These are phyloP conservation scores for Danionella cerebrum DNA, from an alignment of 2,113 vertebrate genomes.

Conservation along the genomic window DNA sequence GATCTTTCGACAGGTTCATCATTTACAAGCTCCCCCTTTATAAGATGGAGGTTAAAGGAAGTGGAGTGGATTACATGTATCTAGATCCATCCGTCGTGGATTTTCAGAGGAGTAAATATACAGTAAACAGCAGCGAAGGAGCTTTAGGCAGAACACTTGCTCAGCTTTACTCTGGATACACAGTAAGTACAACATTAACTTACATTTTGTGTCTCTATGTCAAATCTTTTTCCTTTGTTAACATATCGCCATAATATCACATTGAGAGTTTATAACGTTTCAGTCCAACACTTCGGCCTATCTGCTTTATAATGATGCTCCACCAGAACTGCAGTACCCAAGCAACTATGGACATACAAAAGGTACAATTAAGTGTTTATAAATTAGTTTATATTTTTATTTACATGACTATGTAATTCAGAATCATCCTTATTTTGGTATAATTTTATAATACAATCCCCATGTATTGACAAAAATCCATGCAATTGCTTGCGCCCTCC, in stretches of 20 bases:
- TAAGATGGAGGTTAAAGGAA: constrained; percentile 49
- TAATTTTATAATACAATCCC: too few relatives aligned
- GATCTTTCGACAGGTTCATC: constrained; percentile 68
- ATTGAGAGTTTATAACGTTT: not conserved
- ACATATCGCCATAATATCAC: too few relatives aligned
- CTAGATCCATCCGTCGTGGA: constrained; percentile 66
- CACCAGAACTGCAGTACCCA: constrained; percentile 56
- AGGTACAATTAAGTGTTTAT: constrained; percentile 60
- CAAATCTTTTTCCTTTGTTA: too few relatives aligned
- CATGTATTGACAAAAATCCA: too few relatives aligned
- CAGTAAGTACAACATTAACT: too few relatives aligned
- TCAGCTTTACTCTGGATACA: constrained; percentile 71
- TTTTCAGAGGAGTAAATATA: constrained; percentile 71
- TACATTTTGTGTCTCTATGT: too few relatives aligned
- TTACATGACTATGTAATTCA: too few relatives aligned
- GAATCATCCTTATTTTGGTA: too few relatives aligned
- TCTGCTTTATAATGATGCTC: constrained; percentile 82
- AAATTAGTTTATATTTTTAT: too few relatives aligned
- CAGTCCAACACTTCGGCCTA: constrained; percentile 69
- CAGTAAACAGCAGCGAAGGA: constrained; percentile 69
- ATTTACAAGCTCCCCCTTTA: constrained; percentile 82
- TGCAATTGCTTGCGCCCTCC: too few relatives aligned
- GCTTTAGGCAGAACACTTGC: constrained; percentile 70
- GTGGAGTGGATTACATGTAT: constrained; percentile 84
- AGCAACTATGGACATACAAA: constrained; percentile 77